Evolutionary conservation across 2,113 vertebrate genomes (phyloP).

Genomic region (Mesitornis unicolor): DNA sequence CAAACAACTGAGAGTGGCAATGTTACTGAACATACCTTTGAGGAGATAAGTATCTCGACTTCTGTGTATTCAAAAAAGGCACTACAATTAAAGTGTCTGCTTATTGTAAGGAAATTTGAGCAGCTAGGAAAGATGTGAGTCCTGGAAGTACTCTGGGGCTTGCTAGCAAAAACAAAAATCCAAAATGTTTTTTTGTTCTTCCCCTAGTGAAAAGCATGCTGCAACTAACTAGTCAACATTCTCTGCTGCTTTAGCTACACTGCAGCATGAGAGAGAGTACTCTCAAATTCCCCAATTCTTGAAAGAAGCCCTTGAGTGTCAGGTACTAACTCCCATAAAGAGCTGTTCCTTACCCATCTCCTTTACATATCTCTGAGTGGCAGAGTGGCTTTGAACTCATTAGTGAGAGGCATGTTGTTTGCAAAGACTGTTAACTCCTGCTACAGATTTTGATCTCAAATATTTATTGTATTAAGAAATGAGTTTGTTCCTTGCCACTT

Average conservation of each 20-base stretch:
- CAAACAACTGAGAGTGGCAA: neutral
- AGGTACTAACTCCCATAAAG: neutral
- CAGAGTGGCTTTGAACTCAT: neutral
- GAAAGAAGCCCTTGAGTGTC: neutral
- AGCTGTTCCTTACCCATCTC: neutral
- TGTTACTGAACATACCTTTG: neutral
- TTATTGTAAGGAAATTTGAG: neutral
- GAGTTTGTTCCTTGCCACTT: neutral
- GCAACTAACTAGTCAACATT: neutral
- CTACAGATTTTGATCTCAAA: neutral
- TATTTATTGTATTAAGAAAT: neutral
- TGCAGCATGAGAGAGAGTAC: neutral
- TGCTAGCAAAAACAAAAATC: neutral
- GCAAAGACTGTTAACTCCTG: neutral
- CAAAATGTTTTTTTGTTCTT: neutral
- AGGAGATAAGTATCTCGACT: neutral
- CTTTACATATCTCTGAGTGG: neutral
- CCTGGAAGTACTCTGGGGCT: neutral
- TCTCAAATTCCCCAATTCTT: neutral
- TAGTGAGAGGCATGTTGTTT: neutral
- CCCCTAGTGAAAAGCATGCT: neutral
- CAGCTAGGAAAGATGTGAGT: neutral
- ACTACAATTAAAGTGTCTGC: neutral
- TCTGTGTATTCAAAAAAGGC: neutral
- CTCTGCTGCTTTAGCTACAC: neutral